Evolutionary conservation across 2,797 vertebrate species (phyloP).

Genomic region (Pseudochirops corinnae): DNA sequence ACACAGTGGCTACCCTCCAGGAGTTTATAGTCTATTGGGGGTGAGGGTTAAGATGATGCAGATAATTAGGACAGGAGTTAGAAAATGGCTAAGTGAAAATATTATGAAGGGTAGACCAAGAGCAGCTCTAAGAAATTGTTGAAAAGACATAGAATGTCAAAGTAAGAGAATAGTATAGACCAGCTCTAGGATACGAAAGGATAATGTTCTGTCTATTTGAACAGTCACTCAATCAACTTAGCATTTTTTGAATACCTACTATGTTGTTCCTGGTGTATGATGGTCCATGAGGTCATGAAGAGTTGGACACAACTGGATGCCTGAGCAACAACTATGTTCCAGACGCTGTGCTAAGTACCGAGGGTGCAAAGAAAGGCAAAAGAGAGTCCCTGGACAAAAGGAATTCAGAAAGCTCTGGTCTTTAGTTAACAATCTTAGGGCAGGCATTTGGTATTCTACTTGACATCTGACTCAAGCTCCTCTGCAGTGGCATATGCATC

Average conservation of each 20-base stretch:
- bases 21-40: neutral
- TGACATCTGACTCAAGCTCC: constrained; percentile 52
- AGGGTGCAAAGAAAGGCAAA: neutral
- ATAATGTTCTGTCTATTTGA: constrained; percentile 31
- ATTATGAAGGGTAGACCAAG: constrained; percentile 32
- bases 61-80: neutral
- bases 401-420: neutral
- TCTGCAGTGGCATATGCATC: constrained; percentile 44
- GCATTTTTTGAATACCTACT: neutral
- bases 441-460: constrained; percentile 22
- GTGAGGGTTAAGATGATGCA: neutral
- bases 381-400: neutral
- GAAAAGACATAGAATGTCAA: constrained; percentile 20
- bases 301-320: neutral
- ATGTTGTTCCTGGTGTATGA: neutral
- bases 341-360: neutral
- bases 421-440: neutral
- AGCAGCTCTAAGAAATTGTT: constrained; percentile 48
- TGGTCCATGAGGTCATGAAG: neutral
- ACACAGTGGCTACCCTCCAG: constrained; percentile 30
- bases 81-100: neutral
- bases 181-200: constrained; percentile 41
- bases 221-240: neutral
- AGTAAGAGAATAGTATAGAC: neutral
- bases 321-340: neutral